phyloP scores from a whole-genome alignment of 1,140 invertebrate genomes.

The Diorhabda carinulata region DNA sequence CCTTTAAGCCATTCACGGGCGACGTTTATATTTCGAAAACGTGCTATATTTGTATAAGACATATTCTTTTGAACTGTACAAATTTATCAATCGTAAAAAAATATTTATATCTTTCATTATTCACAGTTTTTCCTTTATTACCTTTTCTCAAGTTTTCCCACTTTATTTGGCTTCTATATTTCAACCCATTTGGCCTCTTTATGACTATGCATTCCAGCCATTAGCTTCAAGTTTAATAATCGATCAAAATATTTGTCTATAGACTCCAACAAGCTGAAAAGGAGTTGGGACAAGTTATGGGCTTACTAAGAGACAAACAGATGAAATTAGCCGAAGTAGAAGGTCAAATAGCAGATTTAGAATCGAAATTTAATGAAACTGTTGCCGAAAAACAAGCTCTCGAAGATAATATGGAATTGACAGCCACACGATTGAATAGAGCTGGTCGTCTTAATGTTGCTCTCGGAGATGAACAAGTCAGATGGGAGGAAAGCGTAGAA shows the following conservation, averaged over 20 bases:
- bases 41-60: too few relatives aligned
- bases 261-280: constrained; percentile 70
- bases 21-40: too few relatives aligned
- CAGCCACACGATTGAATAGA: constrained; percentile 69
- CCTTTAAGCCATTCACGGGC: too few relatives aligned
- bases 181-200: too few relatives aligned
- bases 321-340: constrained; percentile 70
- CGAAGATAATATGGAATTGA: constrained; percentile 72
- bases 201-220: too few relatives aligned
- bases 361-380: constrained; percentile 49
- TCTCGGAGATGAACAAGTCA: constrained; percentile 75
- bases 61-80: too few relatives aligned
- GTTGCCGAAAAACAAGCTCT: constrained; percentile 59
- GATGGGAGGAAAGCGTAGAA: constrained; percentile 74
- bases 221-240: too few relatives aligned
- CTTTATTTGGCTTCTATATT: too few relatives aligned
- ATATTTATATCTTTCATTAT: too few relatives aligned
- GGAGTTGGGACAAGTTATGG: constrained; percentile 72
- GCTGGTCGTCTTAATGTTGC: constrained; percentile 80
- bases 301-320: constrained; percentile 73
- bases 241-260: constrained; percentile 6
- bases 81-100: too few relatives aligned
- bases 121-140: too few relatives aligned
- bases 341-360: constrained; percentile 52
- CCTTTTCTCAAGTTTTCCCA: too few relatives aligned